Conservation (phyloP, 37 sponge, comb jelly and placozoan genomes). For the Hexactinellida sp. region DNA sequence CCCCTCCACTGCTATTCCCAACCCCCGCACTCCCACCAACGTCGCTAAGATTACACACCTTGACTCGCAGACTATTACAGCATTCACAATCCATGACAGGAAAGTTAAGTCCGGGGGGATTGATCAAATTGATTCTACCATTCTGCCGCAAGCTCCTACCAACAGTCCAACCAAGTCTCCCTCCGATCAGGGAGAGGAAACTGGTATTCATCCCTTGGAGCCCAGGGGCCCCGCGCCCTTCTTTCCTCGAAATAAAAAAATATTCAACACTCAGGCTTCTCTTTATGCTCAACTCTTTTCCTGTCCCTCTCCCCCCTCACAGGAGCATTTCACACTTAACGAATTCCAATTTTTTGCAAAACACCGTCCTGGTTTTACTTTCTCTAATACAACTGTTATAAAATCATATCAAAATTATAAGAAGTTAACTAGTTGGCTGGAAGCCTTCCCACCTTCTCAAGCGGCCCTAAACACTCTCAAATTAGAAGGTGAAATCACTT, state of each 20-base stretch:
- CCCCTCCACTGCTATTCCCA: neutral
- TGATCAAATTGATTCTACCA: neutral
- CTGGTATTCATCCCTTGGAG: neutral
- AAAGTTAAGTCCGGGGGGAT: neutral
- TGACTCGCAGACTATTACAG: neutral
- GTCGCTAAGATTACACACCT: neutral
- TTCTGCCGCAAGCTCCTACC: neutral
- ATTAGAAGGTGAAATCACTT: neutral
- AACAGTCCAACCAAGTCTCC: neutral
- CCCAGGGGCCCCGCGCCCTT: neutral
- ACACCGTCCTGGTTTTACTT: neutral
- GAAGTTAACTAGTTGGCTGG: slow-evolving; percentile 3
- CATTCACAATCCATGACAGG: neutral
- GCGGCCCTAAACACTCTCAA: neutral
- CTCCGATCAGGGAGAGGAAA: neutral
- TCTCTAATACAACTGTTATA: neutral
- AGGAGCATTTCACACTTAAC: neutral
- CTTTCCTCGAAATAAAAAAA: slow-evolving; percentile 2
- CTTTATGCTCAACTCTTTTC: neutral
- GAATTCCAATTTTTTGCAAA: neutral
- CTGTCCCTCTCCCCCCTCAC: neutral
- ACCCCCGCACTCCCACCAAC: neutral
- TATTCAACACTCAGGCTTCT: slow-evolving; percentile 12
- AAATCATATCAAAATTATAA: slow-evolving; percentile 12
- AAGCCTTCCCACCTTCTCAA: slow-evolving; percentile 9